A percentile compares a stretch with the other conserved stretches of the same genome.
phyloP scores from a whole-genome alignment of 2,113 vertebrate species.

The Mustelus asterias region DNA sequence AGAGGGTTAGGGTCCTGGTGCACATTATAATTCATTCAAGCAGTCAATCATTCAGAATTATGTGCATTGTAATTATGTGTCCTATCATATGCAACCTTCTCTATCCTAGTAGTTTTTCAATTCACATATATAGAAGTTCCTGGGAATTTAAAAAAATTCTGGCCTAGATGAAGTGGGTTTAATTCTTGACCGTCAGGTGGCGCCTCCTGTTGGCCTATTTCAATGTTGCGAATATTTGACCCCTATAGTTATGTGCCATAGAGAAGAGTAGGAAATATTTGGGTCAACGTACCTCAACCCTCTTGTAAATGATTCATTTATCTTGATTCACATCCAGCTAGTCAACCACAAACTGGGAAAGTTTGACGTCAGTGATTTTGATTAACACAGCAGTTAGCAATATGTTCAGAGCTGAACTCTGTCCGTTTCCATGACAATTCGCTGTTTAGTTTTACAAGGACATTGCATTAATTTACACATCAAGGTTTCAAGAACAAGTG shows the following conservation, averaged over 20 bases:
- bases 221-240: too few species aligned
- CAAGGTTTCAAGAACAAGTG: conserved; percentile 18
- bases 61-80: background rate
- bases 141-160: background rate
- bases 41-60: background rate
- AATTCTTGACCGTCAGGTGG: background rate
- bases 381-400: conserved; percentile 26
- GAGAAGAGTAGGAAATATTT: background rate
- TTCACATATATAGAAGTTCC: background rate
- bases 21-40: background rate
- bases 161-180: background rate
- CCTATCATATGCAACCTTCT: background rate
- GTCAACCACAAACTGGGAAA: conserved; percentile 13
- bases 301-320: conserved; percentile 3
- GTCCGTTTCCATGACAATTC: conserved; percentile 24
- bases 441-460: conserved; percentile 19
- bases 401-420: conserved; percentile 29
- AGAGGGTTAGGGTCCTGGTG: background rate
- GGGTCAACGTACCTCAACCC: background rate
- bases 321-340: conserved; percentile 22
- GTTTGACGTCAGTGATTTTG: conserved; percentile 30
- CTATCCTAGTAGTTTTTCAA: background rate
- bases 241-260: too few species aligned
- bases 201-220: background rate
- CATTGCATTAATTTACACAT: conserved; percentile 33